Conservation (phyloP, 2,888 invertebrate species). For the Panorpa germanica region DNA sequence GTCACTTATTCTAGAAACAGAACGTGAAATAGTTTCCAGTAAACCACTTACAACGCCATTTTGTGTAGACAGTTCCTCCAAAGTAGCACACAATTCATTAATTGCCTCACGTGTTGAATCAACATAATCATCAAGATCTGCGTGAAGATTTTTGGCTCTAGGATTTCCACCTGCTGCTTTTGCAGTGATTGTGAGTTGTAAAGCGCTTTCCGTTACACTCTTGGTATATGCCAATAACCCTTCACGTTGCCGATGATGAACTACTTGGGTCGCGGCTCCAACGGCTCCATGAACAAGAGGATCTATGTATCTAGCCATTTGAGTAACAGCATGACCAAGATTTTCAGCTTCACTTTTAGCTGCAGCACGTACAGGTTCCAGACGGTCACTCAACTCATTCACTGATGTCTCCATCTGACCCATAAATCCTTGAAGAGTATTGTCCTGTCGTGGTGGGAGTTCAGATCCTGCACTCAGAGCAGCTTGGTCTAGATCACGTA, state of each 20-base stretch:
- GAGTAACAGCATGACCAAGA: conserved; percentile 71
- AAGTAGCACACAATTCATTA: conserved; percentile 56
- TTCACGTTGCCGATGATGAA: conserved; percentile 75
- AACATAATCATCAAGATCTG: conserved; percentile 65
- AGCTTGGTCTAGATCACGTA: conserved; percentile 71
- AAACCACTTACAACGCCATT: conserved; percentile 79
- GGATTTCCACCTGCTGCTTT: conserved; percentile 90
- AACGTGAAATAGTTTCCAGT: conserved; percentile 75
- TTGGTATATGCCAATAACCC: conserved; percentile 78
- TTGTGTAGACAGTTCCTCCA: conserved; percentile 69
- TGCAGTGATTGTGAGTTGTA: conserved; percentile 66
- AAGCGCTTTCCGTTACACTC: conserved; percentile 84
- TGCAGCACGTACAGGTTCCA: conserved; percentile 69
- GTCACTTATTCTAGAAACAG: conserved; percentile 67
- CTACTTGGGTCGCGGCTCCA: conserved; percentile 77
- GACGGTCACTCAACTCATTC: conserved; percentile 61
- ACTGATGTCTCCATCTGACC: conserved; percentile 65
- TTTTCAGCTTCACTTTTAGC: conserved; percentile 86
- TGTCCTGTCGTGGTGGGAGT: conserved; percentile 45
- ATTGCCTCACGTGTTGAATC: conserved; percentile 62
- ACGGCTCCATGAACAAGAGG: conserved; percentile 68
- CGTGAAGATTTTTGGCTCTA: conserved; percentile 61
- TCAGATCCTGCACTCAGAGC: conserved; percentile 77
- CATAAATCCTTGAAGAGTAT: conserved; percentile 53
- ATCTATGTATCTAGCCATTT: conserved; percentile 60